Percentiles rank a stretch among this genome's conserved stretches.
Conservation (phyloP, 2,113 vertebrate genomes). For the Mus spicilegus region DNA sequence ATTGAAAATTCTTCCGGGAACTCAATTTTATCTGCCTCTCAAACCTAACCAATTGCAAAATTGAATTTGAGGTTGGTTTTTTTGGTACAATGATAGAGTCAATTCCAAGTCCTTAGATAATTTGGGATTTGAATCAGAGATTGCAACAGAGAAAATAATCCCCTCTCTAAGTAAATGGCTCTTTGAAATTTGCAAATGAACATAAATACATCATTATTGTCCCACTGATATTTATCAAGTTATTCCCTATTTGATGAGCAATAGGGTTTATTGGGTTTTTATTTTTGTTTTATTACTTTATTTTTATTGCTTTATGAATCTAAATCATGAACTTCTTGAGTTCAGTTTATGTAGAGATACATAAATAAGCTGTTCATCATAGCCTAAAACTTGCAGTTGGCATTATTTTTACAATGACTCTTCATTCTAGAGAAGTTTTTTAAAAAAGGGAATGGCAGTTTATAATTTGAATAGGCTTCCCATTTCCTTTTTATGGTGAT, state of each 20-base stretch:
- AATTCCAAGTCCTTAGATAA: constrained; percentile 14
- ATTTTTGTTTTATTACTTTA: too few species aligned
- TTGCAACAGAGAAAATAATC: not conserved
- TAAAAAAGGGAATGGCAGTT: not conserved
- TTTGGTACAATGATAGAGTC: constrained; percentile 9
- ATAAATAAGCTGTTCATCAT: not conserved
- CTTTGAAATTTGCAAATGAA: constrained; percentile 37
- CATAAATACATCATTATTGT: not conserved
- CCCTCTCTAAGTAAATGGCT: not conserved
- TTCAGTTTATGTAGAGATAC: not conserved
- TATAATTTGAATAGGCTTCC: not conserved
- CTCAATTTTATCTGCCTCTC: not conserved
- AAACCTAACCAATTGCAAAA: not conserved
- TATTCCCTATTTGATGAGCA: not conserved
- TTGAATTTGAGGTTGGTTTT: not conserved
- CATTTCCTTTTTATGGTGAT: constrained; percentile 48
- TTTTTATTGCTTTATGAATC: not conserved
- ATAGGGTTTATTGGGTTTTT: not conserved
- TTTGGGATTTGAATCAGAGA: constrained; percentile 51
- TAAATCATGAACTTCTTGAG: not conserved
- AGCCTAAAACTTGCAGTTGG: not conserved
- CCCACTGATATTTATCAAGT: not conserved
- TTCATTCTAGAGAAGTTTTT: constrained; percentile 26
- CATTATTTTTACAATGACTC: constrained; percentile 5
- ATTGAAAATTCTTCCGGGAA: not conserved